phyloP scores from a whole-genome alignment of 2,888 invertebrate species.

The Hypena proboscidalis region DNA sequence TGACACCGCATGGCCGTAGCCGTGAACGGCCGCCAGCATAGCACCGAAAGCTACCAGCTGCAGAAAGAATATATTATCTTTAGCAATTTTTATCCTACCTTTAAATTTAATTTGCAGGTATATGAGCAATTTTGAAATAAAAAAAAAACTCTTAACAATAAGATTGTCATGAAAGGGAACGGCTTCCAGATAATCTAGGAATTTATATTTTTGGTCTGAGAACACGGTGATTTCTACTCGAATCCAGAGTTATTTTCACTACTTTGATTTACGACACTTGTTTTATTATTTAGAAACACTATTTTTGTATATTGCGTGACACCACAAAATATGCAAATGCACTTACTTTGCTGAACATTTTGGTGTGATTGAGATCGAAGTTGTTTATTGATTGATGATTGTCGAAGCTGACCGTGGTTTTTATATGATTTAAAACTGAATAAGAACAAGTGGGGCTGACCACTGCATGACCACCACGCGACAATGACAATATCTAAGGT shows the following conservation, averaged over 20 bases:
- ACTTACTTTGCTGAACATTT: conserved; percentile 79
- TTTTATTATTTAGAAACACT: neutral
- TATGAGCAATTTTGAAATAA: too few relatives aligned
- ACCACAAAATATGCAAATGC: neutral
- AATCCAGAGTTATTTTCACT: too few relatives aligned
- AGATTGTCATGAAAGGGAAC: too few relatives aligned
- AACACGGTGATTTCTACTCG: too few relatives aligned
- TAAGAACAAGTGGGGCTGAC: conserved; percentile 73
- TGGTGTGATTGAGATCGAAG: conserved; percentile 57
- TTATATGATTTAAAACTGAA: conserved; percentile 68
- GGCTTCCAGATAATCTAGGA: too few relatives aligned
- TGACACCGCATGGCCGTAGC: conserved; percentile 69
- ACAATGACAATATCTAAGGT: conserved; percentile 71
- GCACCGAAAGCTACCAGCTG: conserved; percentile 76
- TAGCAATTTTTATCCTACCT: too few relatives aligned
- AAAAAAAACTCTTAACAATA: too few relatives aligned
- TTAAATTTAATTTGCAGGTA: too few relatives aligned
- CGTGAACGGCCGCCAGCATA: conserved; percentile 74
- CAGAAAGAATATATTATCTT: conserved; percentile 17
- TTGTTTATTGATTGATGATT: conserved; percentile 68
- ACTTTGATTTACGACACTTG: too few relatives aligned
- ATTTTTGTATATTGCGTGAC: too few relatives aligned
- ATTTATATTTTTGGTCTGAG: too few relatives aligned
- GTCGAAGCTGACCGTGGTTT: conserved; percentile 61
- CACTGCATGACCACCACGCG: conserved; percentile 62